Base-by-base conservation (phyloP, 2,888 invertebrate species). In the Uropetala carovei region DNA sequence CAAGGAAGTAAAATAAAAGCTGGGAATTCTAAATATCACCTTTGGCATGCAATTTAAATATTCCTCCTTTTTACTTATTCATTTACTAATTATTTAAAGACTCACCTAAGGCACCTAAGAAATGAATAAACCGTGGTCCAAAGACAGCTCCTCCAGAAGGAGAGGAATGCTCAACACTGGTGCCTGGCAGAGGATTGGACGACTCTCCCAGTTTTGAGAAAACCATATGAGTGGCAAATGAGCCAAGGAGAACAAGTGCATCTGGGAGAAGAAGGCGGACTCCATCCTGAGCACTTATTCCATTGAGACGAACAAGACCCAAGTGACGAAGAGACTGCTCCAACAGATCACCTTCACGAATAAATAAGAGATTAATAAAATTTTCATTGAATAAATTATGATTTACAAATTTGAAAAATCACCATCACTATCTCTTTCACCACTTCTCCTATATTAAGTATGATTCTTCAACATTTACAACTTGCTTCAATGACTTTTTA, bases 211-310 rank as follows among this genome's bases (percentile, higher is more conserved):
- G 58, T 83, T 93, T 93, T 64, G 91, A 82, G 85, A 82, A 93
- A 1, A 95, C 95, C 11, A 96, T 94, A 84, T 97, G 94, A 93
- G 97, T 96, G 13, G 93, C 93, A 18, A 94, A 93, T 58, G 94
- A 93, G 27, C 94, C 93, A 92, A 94, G 93, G 58, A 94, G 93
- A 91, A 94, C 94, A 84, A 97, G 95, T 93, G 98, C 96, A 95
- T 98, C 98, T 9, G 98, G 98, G 86, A 96, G 95, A 84, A 98
- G 95, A 96, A 97, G 97, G 94, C 97, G 97, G 43, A 97, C 95
- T 43, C 97, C 96, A 94, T 96, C 96, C 93, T 96, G 94, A 0
- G 96, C 95, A 43, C 97, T 96, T 93, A 97, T 96, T 13, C 94
- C 93, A 93, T 96, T 95, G 94, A 97, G 96, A 93, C 96, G 96